phyloP scores from a whole-genome alignment of 2,113 vertebrate genomes.

The Recurvirostra avosetta region DNA sequence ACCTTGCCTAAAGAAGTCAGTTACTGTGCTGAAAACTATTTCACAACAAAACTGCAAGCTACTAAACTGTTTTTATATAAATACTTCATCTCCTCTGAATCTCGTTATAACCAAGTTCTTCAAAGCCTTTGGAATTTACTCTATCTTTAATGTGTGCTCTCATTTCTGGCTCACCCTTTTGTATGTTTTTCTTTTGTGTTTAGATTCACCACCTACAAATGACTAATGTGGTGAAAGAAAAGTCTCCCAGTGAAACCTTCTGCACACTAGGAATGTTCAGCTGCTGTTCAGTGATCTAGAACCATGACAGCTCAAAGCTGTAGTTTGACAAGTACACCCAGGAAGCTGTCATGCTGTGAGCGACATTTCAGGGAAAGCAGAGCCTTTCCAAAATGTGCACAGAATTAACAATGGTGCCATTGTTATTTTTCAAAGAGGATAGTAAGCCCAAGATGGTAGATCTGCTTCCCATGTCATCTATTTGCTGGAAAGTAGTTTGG shows the following conservation, averaged over 20 bases:
- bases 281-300: slow-evolving; percentile 76
- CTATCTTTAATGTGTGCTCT: slow-evolving; percentile 70
- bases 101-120: slow-evolving; percentile 76
- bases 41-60: slow-evolving; percentile 82
- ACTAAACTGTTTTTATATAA: slow-evolving; percentile 85
- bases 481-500: slow-evolving; percentile 99
- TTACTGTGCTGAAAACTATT: slow-evolving; percentile 80
- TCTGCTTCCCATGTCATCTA: slow-evolving; percentile 94
- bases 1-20: slow-evolving; percentile 80
- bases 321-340: slow-evolving; percentile 74
- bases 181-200: slow-evolving; percentile 47
- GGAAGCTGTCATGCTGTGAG: slow-evolving; percentile 79
- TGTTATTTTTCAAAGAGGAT: slow-evolving; percentile 74
- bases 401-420: slow-evolving; percentile 74
- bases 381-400: slow-evolving; percentile 78
- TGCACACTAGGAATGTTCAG: slow-evolving; percentile 85
- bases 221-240: slow-evolving; percentile 56
- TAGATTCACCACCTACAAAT: slow-evolving; percentile 65
- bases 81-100: slow-evolving; percentile 83
- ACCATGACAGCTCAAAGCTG: slow-evolving; percentile 74
- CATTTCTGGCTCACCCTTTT: slow-evolving; percentile 68
- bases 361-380: slow-evolving; percentile 79
- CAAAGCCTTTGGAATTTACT: slow-evolving; percentile 80
- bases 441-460: slow-evolving; percentile 57
- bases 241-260: slow-evolving; percentile 70